These are phyloP conservation scores for Phymanthus crucifer DNA, from an alignment of 92 coral and sea anemone genomes.

Conservation along the genomic window DNA sequence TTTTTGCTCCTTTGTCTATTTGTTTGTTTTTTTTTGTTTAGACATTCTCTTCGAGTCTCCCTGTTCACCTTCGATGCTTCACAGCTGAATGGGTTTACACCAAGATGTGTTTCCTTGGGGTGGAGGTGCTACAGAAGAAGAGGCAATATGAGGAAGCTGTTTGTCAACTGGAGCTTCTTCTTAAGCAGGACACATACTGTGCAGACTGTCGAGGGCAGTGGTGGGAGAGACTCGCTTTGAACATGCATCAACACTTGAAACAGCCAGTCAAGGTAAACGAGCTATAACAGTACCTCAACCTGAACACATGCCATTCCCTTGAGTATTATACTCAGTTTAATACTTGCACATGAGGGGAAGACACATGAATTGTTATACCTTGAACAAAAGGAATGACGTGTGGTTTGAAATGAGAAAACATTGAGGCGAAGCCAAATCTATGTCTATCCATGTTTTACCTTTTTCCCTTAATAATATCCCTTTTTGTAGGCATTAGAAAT, in stretches of 20 bases:
- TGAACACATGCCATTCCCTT: background rate
- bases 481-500: conserved; percentile 71
- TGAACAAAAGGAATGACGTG: no score
- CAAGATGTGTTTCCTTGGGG: conserved; percentile 91
- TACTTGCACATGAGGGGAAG: background rate
- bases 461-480: background rate
- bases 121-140: conserved; percentile 88
- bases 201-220: conserved; percentile 85
- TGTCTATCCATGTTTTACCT: no score
- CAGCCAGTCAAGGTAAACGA: conserved; percentile 75
- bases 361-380: no score
- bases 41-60: conserved; percentile 52
- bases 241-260: conserved; percentile 91
- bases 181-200: conserved; percentile 75
- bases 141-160: conserved; percentile 83
- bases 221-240: conserved; percentile 93
- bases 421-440: no score
- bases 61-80: conserved; percentile 86
- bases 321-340: background rate
- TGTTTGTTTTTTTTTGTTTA: no score
- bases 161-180: conserved; percentile 61
- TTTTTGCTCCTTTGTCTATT: background rate
- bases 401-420: no score
- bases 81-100: conserved; percentile 85
- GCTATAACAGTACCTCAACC: background rate